Base-by-base conservation (phyloP, 2,113 vertebrate genomes). In the Oncorhynchus gorbuscha region DNA sequence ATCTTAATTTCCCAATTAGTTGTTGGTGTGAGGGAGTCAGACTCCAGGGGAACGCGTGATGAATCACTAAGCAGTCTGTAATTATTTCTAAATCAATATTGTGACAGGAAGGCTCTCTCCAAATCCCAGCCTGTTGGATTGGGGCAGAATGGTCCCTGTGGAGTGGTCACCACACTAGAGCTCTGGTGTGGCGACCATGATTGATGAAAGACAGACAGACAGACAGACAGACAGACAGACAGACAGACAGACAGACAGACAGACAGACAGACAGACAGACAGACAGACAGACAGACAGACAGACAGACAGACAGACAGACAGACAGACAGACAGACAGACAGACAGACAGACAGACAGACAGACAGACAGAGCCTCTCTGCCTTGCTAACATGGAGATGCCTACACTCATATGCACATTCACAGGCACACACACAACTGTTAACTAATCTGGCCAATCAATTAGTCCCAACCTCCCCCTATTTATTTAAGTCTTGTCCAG, bases 11-110 rank as follows among this genome's bases (percentile, higher is more conserved):
- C 67, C 67, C 30, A 18, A 16, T 39, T 16, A 16, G 24, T 24
- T 26, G 14, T 26, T 67, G 13, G 65, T 16, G 6, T 67, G 28
- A 26, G 22, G 26, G 28, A 30, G 72, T 74, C 78, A 69, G 76
- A 77, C 83, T 79, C 72, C 83, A 70, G 72, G 79, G 59, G 48
- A 77, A 77, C 86, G 84, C 59, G 83, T 18, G 8, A 78, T 85
- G 85, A 90, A 86, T 91, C 64, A 76, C 30, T 69, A 69, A 69
- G 32, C 32, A 69, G 68, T 45, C 18, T 14, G 82, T 91, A 91
- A 91, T 92, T 91, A 91, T 89, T 92, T 92, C 86, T 84, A 84
- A 89, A 90, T 92, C 90, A 91, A 92, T 91, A 91, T 91, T 90
- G 88, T 88, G 88, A 91, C 89, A 88, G 85, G 84, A 81, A 85